Percentiles rank a stretch among this genome's conserved stretches.
Conservation (phyloP, 2,113 vertebrate species). For the Marmota monax region DNA sequence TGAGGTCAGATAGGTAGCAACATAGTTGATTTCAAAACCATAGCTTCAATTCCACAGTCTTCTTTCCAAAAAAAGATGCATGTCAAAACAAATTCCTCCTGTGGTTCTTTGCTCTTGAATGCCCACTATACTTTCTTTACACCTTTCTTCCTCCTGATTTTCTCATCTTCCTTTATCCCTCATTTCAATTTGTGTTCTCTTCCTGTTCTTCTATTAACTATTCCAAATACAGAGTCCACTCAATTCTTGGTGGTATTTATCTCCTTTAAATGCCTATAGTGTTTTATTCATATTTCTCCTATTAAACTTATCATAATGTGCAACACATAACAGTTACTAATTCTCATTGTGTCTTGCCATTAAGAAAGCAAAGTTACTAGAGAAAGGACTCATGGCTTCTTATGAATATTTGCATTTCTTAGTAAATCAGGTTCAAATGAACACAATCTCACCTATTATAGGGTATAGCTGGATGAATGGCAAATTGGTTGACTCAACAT, state of each 20-base stretch:
- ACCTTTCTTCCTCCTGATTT: neutral
- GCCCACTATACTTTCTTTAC: fast-evolving
- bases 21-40: neutral
- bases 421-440: neutral
- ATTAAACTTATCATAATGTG: neutral
- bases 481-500: slow-evolving; percentile 58
- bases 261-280: neutral
- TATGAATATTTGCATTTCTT: neutral
- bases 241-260: neutral
- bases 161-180: neutral
- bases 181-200: neutral
- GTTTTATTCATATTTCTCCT: neutral
- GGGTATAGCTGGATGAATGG: neutral
- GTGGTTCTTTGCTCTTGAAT: neutral
- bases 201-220: neutral
- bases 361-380: slow-evolving; percentile 15
- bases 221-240: neutral
- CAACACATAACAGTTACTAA: neutral
- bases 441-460: neutral
- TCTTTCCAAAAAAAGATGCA: neutral
- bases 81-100: neutral
- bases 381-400: neutral
- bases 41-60: neutral
- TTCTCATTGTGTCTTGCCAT: neutral
- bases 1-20: neutral